Evolutionary conservation across 2,888 invertebrate species (phyloP), one percentile per base, ranked within the genome.

Genomic region (Cephus pulcher): DNA sequence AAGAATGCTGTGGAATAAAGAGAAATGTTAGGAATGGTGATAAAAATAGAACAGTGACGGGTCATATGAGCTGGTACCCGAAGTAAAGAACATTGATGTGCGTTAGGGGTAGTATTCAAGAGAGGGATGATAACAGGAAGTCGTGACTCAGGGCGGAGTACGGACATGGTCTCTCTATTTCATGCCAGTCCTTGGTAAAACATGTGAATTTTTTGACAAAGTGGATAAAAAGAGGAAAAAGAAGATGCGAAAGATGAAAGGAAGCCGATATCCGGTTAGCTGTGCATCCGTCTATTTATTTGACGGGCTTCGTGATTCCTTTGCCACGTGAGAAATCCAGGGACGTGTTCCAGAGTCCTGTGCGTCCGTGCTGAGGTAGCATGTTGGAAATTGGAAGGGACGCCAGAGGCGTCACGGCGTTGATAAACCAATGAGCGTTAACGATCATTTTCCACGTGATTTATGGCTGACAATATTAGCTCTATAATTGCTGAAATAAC

Each of bases 401-500:
- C 71, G 71, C 15, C 9, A 32, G 15, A 12, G 12, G 33, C 71
- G 34, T 34, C 33, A 1, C n/a, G 35, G 75, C 73, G 71, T 37
- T 73, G 75, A 78, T 76, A 69, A 78, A 75, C 78, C 73, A 77
- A 79, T 79, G 76, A 74, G 76, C 74, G 79, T 74, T 76, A 76
- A 37, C 32, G 12, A 73, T 33, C 69, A 79, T 77, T 76, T 79
- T 34, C 34, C 74, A 69, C 70, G 35, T 79, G 79, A 79, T 79
- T 79, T 79, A 79, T 74, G 35, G 74, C 34, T 76, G 74, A 76
- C 76, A 83, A 84, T 86, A 86, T 86, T 86, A 84, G 84, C 83
- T 82, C 82, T 75, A 79, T 80, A 81, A 84, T 84, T 82, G 84
- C 79, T 80, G 78, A 83, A 85, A 84, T 84, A 84, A 84, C 80